Evolutionary conservation across 2,113 vertebrate species (phyloP).

Genomic region (Struthio camelus): DNA sequence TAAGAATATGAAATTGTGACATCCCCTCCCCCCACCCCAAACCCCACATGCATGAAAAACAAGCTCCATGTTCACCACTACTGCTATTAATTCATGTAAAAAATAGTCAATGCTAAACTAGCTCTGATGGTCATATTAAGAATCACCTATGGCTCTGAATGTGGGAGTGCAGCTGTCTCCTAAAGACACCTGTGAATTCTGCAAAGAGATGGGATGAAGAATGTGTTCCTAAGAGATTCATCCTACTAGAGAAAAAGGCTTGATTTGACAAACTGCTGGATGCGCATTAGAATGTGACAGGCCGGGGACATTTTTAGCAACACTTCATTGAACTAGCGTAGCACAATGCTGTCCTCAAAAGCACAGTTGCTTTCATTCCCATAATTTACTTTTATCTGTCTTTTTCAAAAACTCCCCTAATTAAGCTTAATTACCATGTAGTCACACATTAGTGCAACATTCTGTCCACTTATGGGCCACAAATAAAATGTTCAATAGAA

Average conservation of each 20-base stretch:
- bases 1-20: background rate
- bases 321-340: background rate
- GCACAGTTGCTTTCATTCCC: conserved; percentile 2
- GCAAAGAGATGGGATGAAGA: background rate
- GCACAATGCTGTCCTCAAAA: background rate
- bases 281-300: background rate
- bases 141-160: background rate
- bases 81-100: background rate
- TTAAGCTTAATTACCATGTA: conserved; percentile 47
- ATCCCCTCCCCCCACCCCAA: background rate
- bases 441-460: conserved; percentile 41
- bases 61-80: background rate
- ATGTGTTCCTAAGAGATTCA: background rate
- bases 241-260: background rate
- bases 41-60: background rate
- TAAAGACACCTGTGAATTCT: background rate
- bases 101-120: background rate
- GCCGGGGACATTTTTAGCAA: background rate
- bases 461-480: conserved; percentile 39
- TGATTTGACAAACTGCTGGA: background rate
- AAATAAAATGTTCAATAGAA: conserved; percentile 24
- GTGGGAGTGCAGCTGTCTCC: background rate
- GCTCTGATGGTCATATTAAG: background rate
- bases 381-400: conserved; percentile 34
- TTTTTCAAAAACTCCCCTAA: conserved; percentile 42